Base-by-base conservation (phyloP, 2,113 vertebrate species). In the Colaptes auratus region DNA sequence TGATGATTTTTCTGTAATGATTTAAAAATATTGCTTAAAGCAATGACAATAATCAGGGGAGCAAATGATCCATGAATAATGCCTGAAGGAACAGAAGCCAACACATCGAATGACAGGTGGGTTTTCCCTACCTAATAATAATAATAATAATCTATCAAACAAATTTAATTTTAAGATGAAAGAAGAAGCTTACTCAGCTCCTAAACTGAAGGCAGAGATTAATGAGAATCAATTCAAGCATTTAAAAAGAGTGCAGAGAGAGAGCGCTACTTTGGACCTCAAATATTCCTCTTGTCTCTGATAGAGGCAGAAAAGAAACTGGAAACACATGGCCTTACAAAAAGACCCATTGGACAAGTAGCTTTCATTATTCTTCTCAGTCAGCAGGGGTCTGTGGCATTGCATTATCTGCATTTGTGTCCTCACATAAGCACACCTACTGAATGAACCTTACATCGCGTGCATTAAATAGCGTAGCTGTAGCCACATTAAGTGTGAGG, bases 201-300 rank as follows among this genome's bases (percentile, higher is more conserved):
- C 88, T 88, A 91, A 96, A 94, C 93, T 96, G 91, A 93, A 91
- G 92, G 81, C 84, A 97, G 86, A 96, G 86, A 96, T 98, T 97
- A 97, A 98, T 98, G 97, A 97, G 94, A 97, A 98, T 98, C 95
- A 84, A 96, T 98, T 89, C 81, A 96, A 96, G 92, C 92, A 96
- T 98, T 97, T 97, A 93, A 95, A 94, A 96, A 65, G 85, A 96
- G 87, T 95, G 82, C 73, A 87, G 79, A 16, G 59, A 80, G 65
- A 82, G 86, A 83, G 76, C 39, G 12, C 88, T 92, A 56, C 88
- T 94, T 92, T 91, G 59, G 92, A 92, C 71, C 46, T 80, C 82
- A 60, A 12, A 74, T 65, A 50, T 33, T 87, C 44, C 48, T 66
- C n/a, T 58, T 46, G 56, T 82, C 31, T 56, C 65, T 82, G 44